Evolutionary conservation across 1,140 invertebrate genomes (phyloP).

Genomic region (Pentalonia nigronervosa): DNA sequence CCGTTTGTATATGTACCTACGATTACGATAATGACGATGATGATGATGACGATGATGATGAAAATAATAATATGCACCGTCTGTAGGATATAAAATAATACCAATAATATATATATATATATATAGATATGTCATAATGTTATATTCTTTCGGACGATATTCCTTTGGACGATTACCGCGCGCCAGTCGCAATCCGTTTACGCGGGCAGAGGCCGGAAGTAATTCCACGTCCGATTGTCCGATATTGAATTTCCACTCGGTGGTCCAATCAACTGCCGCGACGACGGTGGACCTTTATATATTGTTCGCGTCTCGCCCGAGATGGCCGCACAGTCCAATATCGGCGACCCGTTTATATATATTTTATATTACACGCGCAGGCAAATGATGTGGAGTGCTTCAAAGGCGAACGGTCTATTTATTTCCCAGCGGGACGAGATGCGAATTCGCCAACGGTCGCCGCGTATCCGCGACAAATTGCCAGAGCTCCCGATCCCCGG

Average conservation of each 20-base stretch:
- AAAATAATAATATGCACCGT: background rate
- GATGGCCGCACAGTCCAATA: background rate
- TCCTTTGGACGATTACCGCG: background rate
- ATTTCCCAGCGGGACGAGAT: background rate
- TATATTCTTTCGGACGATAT: background rate
- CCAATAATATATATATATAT: too few relatives aligned
- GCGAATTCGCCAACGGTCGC: background rate
- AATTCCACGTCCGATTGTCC: constrained; percentile 34
- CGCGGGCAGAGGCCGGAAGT: background rate
- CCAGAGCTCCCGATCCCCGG: background rate
- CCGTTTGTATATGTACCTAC: too few relatives aligned
- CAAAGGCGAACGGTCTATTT: constrained; percentile 11
- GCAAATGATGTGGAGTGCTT: background rate
- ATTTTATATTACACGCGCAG: background rate
- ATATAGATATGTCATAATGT: background rate
- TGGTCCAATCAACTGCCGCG: background rate
- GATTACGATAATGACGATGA: too few relatives aligned
- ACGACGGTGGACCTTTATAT: background rate
- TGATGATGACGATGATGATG: too few relatives aligned
- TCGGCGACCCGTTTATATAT: background rate
- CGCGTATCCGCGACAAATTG: background rate
- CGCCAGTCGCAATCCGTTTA: background rate
- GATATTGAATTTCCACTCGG: background rate
- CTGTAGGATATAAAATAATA: too few relatives aligned
- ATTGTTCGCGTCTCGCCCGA: background rate